These are phyloP conservation scores for Paraescarpia echinospica DNA, from an alignment of 1,140 invertebrate species.

Conservation along the genomic window DNA sequence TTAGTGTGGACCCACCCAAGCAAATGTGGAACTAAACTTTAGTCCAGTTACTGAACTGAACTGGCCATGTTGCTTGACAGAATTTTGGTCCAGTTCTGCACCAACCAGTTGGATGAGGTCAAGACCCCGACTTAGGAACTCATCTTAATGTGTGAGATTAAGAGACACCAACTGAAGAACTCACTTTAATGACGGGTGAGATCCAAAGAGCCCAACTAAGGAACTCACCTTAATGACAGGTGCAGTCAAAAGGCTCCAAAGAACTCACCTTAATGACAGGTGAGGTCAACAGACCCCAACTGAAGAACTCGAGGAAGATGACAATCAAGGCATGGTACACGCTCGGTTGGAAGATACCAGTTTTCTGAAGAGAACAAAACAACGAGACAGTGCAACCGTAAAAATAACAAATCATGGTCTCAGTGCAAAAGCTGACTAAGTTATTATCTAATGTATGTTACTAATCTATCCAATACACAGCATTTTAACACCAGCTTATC, in stretches of 20 bases:
- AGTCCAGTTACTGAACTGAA: background rate
- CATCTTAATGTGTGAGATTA: too few species aligned
- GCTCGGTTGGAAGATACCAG: conserved; percentile 68
- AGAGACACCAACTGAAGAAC: conserved; percentile 45
- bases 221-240: conserved; percentile 72
- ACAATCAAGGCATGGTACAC: conserved; percentile 97
- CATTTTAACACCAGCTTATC: background rate
- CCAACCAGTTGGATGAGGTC: too few species aligned
- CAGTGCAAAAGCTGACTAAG: too few species aligned
- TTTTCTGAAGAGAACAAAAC: conserved; percentile 17
- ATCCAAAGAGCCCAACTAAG: background rate
- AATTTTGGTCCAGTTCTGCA: too few species aligned
- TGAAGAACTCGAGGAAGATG: conserved; percentile 99
- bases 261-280: conserved; percentile 90
- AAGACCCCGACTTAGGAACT: too few species aligned
- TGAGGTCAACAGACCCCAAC: conserved; percentile 97
- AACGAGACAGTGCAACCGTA: background rate
- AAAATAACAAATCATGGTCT: background rate
- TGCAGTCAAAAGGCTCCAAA: background rate
- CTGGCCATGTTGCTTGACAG: too few species aligned
- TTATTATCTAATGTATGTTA: too few species aligned
- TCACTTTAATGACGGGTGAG: conserved; percentile 70
- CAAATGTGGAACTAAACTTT: background rate
- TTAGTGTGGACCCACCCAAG: background rate
- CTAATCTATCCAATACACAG: background rate